phyloP scores from a whole-genome alignment of 2,797 vertebrate species.

The Myotis pilosus region DNA sequence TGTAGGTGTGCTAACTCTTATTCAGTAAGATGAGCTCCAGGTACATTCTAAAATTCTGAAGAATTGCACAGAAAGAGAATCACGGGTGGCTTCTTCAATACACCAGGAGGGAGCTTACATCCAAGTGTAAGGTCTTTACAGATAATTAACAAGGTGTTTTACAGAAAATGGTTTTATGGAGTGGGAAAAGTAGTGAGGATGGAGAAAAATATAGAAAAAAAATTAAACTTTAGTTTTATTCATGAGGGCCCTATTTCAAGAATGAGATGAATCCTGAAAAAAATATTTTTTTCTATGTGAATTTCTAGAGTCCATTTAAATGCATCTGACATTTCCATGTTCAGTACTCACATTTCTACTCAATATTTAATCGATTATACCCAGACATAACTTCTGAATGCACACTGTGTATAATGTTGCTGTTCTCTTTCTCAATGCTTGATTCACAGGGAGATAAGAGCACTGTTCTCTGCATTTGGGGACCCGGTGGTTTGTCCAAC shows the following conservation, averaged over 20 bases:
- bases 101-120: background rate
- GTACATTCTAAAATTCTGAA: background rate
- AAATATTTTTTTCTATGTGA: background rate
- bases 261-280: background rate
- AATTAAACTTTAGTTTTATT: background rate
- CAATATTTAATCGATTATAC: conserved; percentile 45
- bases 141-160: background rate
- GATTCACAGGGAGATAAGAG: background rate
- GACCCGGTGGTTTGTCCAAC: background rate
- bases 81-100: background rate
- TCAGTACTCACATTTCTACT: background rate
- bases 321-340: background rate
- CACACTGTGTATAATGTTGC: background rate
- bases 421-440: background rate
- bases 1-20: background rate
- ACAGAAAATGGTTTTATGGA: background rate
- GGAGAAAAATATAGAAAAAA: background rate
- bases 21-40: background rate
- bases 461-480: background rate
- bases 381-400: conserved; percentile 26
- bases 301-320: conserved; percentile 27
- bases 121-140: background rate
- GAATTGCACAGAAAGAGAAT: background rate
- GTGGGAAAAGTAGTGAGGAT: background rate
- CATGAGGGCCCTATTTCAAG: background rate